Conservation (phyloP, 2,113 vertebrate species). For the Propithecus coquereli region DNA sequence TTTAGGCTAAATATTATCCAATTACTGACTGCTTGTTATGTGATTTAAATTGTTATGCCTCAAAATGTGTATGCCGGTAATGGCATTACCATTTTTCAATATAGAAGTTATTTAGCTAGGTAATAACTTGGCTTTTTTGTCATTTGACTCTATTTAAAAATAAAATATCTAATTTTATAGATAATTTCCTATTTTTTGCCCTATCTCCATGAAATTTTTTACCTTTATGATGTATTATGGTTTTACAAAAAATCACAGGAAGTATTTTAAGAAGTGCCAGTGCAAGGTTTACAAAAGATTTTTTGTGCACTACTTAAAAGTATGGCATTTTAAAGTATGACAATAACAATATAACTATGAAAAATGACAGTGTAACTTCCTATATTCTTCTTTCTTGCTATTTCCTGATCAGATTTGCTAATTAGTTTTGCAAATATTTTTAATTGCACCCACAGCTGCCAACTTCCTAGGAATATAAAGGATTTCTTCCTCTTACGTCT, state of each 20-base stretch:
- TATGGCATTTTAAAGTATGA: not conserved
- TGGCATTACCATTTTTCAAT: not conserved
- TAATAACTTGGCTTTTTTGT: not conserved
- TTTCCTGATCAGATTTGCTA: not conserved
- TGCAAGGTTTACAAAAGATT: not conserved
- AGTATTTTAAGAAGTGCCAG: not conserved
- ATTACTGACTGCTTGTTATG: not conserved
- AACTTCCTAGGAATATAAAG: not conserved
- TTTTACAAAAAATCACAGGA: not conserved
- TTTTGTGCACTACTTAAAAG: not conserved
- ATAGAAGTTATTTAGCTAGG: not conserved
- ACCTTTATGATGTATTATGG: not conserved
- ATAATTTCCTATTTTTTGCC: not conserved
- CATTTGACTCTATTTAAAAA: not conserved
- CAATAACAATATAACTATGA: not conserved
- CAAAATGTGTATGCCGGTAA: not conserved
- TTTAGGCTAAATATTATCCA: not conserved
- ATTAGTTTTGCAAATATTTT: conserved; percentile 46
- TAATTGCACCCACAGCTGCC: not conserved
- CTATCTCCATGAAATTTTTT: not conserved
- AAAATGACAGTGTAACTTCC: not conserved
- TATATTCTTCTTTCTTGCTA: not conserved
- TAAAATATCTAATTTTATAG: not conserved
- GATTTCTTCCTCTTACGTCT: not conserved
- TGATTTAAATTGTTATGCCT: not conserved